A percentile compares a stretch with the other conserved stretches of the same genome.
These are phyloP conservation scores for Adoxophyes honmai DNA, from an alignment of 1,140 invertebrate species.

Conservation along the genomic window DNA sequence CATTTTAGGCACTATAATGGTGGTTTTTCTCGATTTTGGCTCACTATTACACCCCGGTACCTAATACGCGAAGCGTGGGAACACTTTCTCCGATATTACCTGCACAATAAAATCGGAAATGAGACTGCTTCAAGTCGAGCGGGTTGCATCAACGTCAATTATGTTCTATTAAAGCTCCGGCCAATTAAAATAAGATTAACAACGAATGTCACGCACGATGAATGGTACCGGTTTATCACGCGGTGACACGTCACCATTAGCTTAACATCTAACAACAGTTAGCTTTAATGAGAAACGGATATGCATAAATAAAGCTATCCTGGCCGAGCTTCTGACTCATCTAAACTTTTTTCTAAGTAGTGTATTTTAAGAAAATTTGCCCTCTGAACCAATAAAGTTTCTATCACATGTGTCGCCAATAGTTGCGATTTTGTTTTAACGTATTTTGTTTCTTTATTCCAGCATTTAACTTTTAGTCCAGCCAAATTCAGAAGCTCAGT, in stretches of 20 bases:
- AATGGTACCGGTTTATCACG: background rate
- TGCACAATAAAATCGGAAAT: slow-evolving; percentile 9
- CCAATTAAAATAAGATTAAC: slow-evolving; percentile 9
- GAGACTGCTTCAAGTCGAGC: background rate
- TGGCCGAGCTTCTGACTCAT: too few species aligned
- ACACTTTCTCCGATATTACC: slow-evolving; percentile 30
- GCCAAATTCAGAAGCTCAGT: slow-evolving; percentile 89
- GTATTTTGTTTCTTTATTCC: slow-evolving; percentile 40
- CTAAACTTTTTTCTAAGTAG: too few species aligned
- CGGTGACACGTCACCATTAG: background rate
- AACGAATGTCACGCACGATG: background rate
- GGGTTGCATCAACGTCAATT: slow-evolving; percentile 9
- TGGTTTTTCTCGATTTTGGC: slow-evolving; percentile 19
- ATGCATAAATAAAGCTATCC: too few species aligned
- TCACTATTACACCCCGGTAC: background rate
- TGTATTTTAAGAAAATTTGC: too few species aligned
- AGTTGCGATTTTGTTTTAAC: too few species aligned
- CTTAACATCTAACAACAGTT: background rate
- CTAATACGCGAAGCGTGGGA: slow-evolving; percentile 33
- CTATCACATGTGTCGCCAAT: too few species aligned
- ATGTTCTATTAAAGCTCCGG: background rate
- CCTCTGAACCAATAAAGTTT: too few species aligned
- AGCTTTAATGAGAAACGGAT: too few species aligned
- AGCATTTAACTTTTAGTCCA: slow-evolving; percentile 86
- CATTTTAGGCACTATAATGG: slow-evolving; percentile 18